phyloP scores from a whole-genome alignment of 1,140 invertebrate species.

The Solenopsis fugax region DNA sequence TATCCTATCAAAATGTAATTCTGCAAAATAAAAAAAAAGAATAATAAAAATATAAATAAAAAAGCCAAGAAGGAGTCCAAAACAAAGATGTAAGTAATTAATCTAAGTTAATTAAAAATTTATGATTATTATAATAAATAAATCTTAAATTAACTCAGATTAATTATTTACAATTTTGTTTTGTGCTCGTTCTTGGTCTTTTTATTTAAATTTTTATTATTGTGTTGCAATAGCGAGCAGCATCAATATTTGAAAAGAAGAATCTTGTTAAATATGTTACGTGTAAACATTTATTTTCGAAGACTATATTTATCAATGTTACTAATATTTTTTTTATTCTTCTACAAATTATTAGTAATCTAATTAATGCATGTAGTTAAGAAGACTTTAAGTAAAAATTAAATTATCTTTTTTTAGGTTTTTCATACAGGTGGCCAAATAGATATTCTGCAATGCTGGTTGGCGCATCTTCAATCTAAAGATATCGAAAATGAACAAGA shows the following conservation, averaged over 20 bases:
- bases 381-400: not conserved
- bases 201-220: no score
- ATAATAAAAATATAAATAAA: no score
- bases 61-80: no score
- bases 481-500: not conserved
- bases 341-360: not conserved
- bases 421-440: conserved; percentile 27
- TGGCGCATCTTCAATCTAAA: not conserved
- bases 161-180: no score
- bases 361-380: not conserved
- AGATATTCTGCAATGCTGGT: conserved; percentile 4
- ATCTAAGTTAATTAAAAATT: no score
- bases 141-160: no score
- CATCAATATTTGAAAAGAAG: not conserved
- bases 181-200: no score
- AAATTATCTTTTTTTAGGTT: not conserved
- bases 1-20: no score
- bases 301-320: not conserved
- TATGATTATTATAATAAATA: no score
- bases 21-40: no score
- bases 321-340: not conserved
- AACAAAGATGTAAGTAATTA: no score
- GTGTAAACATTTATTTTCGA: not conserved
- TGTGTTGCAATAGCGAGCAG: no score
- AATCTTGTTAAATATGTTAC: not conserved